Conservation (phyloP, 1,140 invertebrate genomes). For the Araneus ventricosus region DNA sequence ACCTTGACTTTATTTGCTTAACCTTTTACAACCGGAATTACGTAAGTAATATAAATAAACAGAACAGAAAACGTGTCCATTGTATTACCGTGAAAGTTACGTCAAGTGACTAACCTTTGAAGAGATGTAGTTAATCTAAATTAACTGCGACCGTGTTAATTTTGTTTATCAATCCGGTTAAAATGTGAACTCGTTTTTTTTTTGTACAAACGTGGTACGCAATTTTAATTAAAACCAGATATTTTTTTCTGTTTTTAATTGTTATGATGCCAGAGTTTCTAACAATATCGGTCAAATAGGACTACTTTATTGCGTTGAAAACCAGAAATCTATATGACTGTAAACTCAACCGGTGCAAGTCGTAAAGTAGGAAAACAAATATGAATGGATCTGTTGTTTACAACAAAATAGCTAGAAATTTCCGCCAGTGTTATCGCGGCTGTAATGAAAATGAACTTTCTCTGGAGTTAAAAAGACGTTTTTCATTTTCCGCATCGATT, state of each 20-base stretch:
- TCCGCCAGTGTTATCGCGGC: conserved; percentile 48
- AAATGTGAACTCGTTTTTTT: not conserved
- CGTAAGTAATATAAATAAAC: not conserved
- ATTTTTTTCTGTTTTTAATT: too few species aligned
- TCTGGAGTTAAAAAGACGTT: conserved; percentile 18
- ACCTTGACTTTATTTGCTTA: too few species aligned
- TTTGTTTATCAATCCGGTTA: conserved; percentile 60
- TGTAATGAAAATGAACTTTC: conserved; percentile 48
- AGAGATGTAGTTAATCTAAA: not conserved
- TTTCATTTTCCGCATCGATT: conserved; percentile 31
- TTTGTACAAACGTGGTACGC: not conserved
- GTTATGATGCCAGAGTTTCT: not conserved
- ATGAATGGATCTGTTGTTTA: conserved; percentile 63
- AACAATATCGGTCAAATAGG: not conserved
- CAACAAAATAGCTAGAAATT: conserved; percentile 62
- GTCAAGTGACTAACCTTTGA: fast-evolving
- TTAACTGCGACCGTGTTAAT: not conserved
- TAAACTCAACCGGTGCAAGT: not conserved
- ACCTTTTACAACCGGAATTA: too few species aligned
- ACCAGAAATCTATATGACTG: not conserved
- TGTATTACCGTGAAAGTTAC: not conserved
- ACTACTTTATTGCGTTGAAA: not conserved
- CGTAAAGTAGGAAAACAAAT: not conserved
- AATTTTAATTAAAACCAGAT: not conserved
- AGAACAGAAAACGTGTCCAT: not conserved